Conservation (phyloP, 2,888 invertebrate genomes). For the Cerastoderma edule region DNA sequence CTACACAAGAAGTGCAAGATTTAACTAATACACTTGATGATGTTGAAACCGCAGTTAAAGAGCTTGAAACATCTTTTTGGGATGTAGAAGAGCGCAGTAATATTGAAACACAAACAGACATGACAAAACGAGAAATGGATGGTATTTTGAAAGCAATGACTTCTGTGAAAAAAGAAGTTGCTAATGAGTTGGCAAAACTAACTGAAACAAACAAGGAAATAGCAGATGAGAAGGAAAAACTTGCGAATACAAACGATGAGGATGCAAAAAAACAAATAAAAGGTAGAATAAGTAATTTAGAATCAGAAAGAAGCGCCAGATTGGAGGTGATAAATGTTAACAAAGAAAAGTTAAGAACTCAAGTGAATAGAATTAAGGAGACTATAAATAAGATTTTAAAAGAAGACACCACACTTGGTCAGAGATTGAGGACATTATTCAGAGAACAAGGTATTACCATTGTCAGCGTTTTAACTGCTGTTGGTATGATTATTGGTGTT, state of each 20-base stretch:
- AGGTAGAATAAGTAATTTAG: conserved; percentile 31
- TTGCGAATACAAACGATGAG: conserved; percentile 28
- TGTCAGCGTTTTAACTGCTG: conserved; percentile 41
- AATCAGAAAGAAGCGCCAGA: conserved; percentile 40
- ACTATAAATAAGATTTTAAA: conserved; percentile 35
- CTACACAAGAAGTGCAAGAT: conserved; percentile 35
- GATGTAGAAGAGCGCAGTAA: conserved; percentile 22
- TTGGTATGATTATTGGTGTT: conserved; percentile 46
- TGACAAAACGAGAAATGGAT: conserved; percentile 41
- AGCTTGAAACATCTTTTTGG: conserved; percentile 24
- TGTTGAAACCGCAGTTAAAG: conserved; percentile 40
- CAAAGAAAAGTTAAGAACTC: conserved; percentile 39
- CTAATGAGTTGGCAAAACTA: conserved; percentile 39
- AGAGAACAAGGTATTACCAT: conserved; percentile 50
- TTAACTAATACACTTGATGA: conserved; percentile 29
- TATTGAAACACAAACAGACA: conserved; percentile 31
- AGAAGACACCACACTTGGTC: conserved; percentile 36
- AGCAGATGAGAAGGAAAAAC: conserved; percentile 31
- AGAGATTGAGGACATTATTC: conserved; percentile 42
- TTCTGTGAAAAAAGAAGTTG: conserved; percentile 40
- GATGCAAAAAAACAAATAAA: conserved; percentile 21
- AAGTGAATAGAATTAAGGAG: conserved; percentile 43
- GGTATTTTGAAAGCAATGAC: conserved; percentile 45
- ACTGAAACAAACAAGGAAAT: conserved; percentile 37
- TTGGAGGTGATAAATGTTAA: conserved; percentile 40